Evolutionary conservation across 2,888 invertebrate species (phyloP).

Genomic region (Melieria picta): DNA sequence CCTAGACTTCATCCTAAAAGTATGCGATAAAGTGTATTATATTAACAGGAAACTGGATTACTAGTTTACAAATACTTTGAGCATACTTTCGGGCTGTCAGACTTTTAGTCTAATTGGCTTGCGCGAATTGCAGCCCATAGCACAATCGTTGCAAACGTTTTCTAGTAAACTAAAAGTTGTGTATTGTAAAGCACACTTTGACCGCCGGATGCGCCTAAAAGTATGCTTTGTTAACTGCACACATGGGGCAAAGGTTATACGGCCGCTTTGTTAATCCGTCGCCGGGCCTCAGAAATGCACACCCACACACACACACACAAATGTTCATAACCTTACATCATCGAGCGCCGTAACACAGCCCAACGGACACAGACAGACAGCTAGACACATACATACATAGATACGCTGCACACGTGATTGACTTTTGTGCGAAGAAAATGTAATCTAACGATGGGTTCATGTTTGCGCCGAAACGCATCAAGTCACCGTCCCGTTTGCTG

Average conservation of each 20-base stretch:
- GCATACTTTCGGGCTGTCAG: too few relatives aligned
- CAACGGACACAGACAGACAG: background rate
- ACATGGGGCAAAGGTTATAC: background rate
- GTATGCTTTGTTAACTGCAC: too few relatives aligned
- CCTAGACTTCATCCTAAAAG: too few relatives aligned
- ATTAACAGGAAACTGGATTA: too few relatives aligned
- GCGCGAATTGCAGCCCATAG: too few relatives aligned
- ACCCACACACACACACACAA: slow-evolving; percentile 21
- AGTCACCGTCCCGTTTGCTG: slow-evolving; percentile 13
- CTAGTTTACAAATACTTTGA: too few relatives aligned
- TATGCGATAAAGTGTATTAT: too few relatives aligned
- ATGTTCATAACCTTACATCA: background rate
- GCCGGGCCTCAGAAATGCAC: background rate
- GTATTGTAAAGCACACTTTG: background rate
- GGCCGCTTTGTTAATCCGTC: too few relatives aligned
- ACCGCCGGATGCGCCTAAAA: background rate
- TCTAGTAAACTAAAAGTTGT: too few relatives aligned
- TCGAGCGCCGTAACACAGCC: background rate
- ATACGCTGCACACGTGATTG: slow-evolving; percentile 7
- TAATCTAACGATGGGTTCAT: slow-evolving; percentile 21
- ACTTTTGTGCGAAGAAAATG: slow-evolving; percentile 5
- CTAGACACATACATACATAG: slow-evolving; percentile 7
- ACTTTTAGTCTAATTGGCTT: too few relatives aligned
- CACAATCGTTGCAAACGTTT: too few relatives aligned
- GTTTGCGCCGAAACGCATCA: slow-evolving; percentile 22